Evolutionary conservation across 2,888 invertebrate species (phyloP).

Genomic region (Mylabris sibirica): DNA sequence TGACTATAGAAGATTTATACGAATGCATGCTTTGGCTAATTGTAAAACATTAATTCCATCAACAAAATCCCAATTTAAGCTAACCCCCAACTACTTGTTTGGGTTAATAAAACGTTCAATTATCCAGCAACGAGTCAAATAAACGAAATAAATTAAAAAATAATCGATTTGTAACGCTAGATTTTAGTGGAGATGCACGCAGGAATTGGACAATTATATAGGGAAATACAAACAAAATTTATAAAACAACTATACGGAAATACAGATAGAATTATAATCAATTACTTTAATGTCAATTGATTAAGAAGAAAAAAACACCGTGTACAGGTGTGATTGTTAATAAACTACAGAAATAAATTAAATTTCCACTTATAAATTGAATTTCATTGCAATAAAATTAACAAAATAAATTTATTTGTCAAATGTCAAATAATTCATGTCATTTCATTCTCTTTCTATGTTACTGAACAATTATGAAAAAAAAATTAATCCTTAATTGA

Average conservation of each 20-base stretch:
- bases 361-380: not conserved
- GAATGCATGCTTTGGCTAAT: conserved; percentile 40
- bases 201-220: not conserved
- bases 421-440: not conserved
- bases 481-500: not conserved
- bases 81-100: not conserved
- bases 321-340: not conserved
- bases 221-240: too few relatives aligned
- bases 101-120: conserved; percentile 2
- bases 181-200: not conserved
- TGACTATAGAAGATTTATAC: conserved; percentile 38
- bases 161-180: too few relatives aligned
- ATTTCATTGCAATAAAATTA: not conserved
- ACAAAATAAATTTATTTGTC: not conserved
- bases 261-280: not conserved
- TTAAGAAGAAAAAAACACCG: not conserved
- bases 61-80: conserved; percentile 11
- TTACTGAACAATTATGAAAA: not conserved
- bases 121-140: not conserved
- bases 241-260: not conserved
- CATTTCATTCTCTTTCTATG: not conserved
- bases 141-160: not conserved
- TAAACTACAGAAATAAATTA: not conserved
- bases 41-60: conserved; percentile 42
- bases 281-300: not conserved